These are phyloP conservation scores for Apteryx owenii DNA, from an alignment of 2,113 vertebrate genomes.

Conservation along the genomic window DNA sequence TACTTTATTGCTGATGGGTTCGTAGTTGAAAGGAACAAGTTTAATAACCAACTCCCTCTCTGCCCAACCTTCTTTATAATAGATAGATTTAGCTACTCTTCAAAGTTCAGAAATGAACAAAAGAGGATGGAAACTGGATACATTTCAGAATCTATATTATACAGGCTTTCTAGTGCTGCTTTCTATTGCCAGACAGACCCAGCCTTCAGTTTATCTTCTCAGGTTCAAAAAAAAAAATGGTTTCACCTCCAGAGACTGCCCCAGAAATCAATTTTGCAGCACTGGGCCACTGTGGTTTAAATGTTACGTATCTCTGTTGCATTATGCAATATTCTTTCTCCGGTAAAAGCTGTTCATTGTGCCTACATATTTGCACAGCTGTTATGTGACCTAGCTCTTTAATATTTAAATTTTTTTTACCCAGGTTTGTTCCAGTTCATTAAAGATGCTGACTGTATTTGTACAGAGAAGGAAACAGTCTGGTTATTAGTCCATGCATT, in stretches of 20 bases:
- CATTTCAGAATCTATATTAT: neutral
- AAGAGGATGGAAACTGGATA: neutral
- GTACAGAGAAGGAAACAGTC: constrained; percentile 26
- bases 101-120: neutral
- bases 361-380: neutral
- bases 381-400: neutral
- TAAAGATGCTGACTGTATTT: constrained; percentile 41
- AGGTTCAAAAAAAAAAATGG: neutral
- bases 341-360: neutral
- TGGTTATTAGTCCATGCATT: neutral
- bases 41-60: neutral
- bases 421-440: constrained; percentile 43
- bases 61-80: neutral
- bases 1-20: neutral
- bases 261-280: constrained; percentile 18
- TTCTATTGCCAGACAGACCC: neutral
- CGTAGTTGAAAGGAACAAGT: neutral
- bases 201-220: neutral
- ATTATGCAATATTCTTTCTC: neutral
- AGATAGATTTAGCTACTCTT: neutral
- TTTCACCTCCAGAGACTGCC: neutral
- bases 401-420: neutral
- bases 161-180: neutral
- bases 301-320: neutral
- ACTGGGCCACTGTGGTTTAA: neutral